phyloP scores from a whole-genome alignment of 2,113 vertebrate genomes.

The Burhinus bistriatus region DNA sequence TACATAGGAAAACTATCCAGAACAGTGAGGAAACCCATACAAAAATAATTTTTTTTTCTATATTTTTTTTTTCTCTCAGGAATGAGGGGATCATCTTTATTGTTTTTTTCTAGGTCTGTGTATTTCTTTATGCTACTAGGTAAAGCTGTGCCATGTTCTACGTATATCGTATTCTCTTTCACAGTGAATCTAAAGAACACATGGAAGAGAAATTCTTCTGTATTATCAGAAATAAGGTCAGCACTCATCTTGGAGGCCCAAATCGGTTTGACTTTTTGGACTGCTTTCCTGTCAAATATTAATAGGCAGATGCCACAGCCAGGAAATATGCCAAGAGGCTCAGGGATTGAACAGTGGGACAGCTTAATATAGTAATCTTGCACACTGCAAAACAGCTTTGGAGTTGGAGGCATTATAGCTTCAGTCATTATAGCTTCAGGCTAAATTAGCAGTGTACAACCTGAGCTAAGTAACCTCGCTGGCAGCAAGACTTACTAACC shows the following conservation, averaged over 20 bases:
- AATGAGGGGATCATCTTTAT: not conserved
- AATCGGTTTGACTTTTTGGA: not conserved
- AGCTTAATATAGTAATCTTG: not conserved
- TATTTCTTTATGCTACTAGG: not conserved
- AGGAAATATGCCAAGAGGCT: not conserved
- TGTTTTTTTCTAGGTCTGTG: accelerated
- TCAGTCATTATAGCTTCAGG: not conserved
- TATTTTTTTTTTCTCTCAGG: not conserved
- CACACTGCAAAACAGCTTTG: not conserved
- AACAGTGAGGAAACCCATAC: not conserved
- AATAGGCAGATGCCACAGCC: not conserved
- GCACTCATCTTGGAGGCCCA: not conserved
- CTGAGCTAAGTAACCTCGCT: not conserved
- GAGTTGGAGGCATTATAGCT: not conserved
- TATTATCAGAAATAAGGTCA: not conserved
- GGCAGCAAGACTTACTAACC: not conserved
- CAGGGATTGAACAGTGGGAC: not conserved
- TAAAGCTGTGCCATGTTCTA: not conserved
- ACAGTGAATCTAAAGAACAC: not conserved
- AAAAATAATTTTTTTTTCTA: not conserved
- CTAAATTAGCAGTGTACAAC: not conserved
- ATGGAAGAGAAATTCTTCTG: not conserved
- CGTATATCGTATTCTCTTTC: not conserved
- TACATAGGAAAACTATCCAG: not conserved
- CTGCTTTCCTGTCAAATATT: not conserved